A percentile compares a stretch with the other conserved stretches of the same genome.
Conservation (phyloP, 2,113 vertebrate species). For the Athene noctua region DNA sequence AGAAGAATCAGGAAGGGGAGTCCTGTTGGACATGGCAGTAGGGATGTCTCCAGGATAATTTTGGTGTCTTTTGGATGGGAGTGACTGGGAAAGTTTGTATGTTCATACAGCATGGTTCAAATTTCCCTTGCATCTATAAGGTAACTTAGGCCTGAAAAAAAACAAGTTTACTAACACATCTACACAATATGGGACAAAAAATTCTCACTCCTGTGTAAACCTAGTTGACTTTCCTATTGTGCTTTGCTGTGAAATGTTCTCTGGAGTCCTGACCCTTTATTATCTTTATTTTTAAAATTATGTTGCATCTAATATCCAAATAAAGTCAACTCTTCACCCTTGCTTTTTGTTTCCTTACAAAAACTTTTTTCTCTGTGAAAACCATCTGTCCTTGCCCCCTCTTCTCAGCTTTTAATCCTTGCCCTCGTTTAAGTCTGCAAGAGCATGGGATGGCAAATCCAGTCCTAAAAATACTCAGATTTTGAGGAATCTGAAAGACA, state of each 20-base stretch:
- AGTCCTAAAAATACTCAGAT: background rate
- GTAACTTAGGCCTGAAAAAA: background rate
- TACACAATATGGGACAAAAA: background rate
- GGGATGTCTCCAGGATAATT: background rate
- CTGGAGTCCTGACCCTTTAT: background rate
- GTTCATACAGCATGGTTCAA: background rate
- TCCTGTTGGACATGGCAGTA: background rate
- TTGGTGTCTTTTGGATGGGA: background rate
- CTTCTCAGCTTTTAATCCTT: background rate
- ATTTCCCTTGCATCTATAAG: background rate
- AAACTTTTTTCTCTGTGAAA: background rate
- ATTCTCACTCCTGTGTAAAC: background rate
- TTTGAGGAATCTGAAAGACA: background rate
- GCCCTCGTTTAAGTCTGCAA: background rate
- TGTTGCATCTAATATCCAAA: background rate
- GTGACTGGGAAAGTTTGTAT: background rate
- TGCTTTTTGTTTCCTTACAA: background rate
- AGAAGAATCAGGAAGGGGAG: background rate
- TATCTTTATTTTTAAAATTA: background rate
- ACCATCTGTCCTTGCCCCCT: background rate
- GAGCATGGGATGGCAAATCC: background rate
- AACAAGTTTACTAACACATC: background rate
- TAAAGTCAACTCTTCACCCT: background rate
- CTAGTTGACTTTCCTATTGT: background rate
- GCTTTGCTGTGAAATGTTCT: background rate